Conservation (phyloP, 2,113 vertebrate genomes). For the Cisticola juncidis region DNA sequence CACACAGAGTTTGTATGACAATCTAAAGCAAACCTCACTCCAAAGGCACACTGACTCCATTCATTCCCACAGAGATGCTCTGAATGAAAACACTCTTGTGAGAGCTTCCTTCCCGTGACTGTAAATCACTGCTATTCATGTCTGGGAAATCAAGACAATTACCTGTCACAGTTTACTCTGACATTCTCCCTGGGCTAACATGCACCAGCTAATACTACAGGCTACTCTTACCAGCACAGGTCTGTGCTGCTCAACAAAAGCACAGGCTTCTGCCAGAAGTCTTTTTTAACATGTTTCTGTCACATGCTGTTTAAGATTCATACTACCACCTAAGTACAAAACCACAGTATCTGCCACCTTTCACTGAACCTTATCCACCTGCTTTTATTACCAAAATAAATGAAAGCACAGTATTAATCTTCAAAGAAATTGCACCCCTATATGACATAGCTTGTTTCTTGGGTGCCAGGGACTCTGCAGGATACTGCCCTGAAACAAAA, state of each 20-base stretch:
- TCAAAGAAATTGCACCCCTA: neutral
- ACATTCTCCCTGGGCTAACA: neutral
- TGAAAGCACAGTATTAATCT: neutral
- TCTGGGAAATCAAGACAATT: slow-evolving; percentile 29
- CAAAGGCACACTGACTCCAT: neutral
- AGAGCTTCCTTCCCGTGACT: neutral
- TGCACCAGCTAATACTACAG: neutral
- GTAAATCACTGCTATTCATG: neutral
- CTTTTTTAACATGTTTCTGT: neutral
- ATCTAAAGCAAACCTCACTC: neutral
- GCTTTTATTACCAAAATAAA: neutral
- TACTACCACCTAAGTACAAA: neutral
- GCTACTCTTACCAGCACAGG: neutral
- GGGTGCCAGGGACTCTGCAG: neutral
- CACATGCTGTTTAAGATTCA: neutral
- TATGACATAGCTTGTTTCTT: neutral
- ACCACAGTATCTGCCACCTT: neutral
- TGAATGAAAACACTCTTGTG: neutral
- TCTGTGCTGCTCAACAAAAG: neutral
- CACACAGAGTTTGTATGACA: neutral
- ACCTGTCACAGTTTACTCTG: slow-evolving; percentile 13
- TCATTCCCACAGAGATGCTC: neutral
- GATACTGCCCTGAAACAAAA: neutral
- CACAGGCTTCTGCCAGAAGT: neutral
- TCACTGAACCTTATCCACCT: neutral